phyloP scores from a whole-genome alignment of 1,140 invertebrate genomes.

The Aphelenchoides besseyi region DNA sequence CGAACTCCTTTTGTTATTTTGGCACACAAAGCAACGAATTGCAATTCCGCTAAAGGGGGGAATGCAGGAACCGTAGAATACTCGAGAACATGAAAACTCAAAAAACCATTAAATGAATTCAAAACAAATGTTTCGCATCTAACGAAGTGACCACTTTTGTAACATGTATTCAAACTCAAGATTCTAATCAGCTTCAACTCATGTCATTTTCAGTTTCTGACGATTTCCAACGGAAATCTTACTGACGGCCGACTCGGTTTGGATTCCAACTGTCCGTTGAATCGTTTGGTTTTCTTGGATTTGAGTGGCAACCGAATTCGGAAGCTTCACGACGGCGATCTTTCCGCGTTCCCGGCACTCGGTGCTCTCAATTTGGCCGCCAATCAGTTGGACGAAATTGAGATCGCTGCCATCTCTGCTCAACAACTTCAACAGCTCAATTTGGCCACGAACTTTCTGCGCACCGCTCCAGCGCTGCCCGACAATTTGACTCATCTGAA shows the following conservation, averaged over 20 bases:
- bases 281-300: constrained; percentile 49
- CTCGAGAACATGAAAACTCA: too few relatives aligned
- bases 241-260: constrained; percentile 22
- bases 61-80: too few relatives aligned
- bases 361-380: constrained; percentile 34
- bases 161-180: too few relatives aligned
- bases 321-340: constrained; percentile 25
- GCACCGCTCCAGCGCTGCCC: constrained; percentile 13
- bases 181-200: too few relatives aligned
- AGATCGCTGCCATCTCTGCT: not conserved
- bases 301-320: constrained; percentile 40
- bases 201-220: constrained; percentile 50
- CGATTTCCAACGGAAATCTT: constrained; percentile 40
- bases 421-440: not conserved
- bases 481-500: constrained; percentile 39
- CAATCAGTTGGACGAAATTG: constrained; percentile 29
- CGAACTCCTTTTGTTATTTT: too few relatives aligned
- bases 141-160: too few relatives aligned
- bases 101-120: too few relatives aligned
- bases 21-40: too few relatives aligned
- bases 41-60: too few relatives aligned
- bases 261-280: constrained; percentile 30
- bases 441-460: not conserved
- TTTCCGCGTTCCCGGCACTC: constrained; percentile 45
- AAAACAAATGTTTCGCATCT: too few relatives aligned